Evolutionary conservation across 1,140 invertebrate genomes (phyloP), one percentile per base, ranked within the genome.

Genomic region (Megalopta genalis): DNA sequence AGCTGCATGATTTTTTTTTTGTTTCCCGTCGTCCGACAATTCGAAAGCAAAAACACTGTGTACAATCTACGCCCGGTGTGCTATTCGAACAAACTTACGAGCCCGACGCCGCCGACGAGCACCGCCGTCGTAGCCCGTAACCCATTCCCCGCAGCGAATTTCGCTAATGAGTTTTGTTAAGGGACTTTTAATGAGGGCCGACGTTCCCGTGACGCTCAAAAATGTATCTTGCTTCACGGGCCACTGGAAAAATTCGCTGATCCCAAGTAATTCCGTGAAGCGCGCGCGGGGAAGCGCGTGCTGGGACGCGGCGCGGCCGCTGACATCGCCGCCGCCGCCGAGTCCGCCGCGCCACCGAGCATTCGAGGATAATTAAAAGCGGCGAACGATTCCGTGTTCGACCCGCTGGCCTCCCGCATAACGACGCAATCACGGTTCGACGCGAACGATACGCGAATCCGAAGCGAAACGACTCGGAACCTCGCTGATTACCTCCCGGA

Each of bases 151-250:
- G 63, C 12, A 52, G 77, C 77, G 63, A 74, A 79, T 74, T 79
- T 79, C 77, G 70, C 77, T 73, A 79, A 79, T 79, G 70, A 79
- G 77, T 79, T 79, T 79, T 79, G 77, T 79, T 73, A 73, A 74
- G 70, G 62, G 77, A 79, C 77, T 79, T 79, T 79, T 73, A 73
- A 79, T 73, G 77, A 79, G 77, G 70, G 27, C 76, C 76, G 76
- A 78, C 69, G 76, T 78, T 60, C 62, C 59, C 39, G n/a, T 70
- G 70, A 14, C 46, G 54, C 27, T 78, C 70, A 82, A 80, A 65
- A 65, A 77, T 71, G 65, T 73, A 80, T 84, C 68, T 54, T 62
- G 66, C 37, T 62, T 71, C 37, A 60, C 75, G 67, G 62, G 42
- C 76, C 67, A 59, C 14, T 32, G 68, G 76, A 69, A 78, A 78